Evolutionary conservation across 2,113 vertebrate species (phyloP), one percentile per base, ranked within the genome.

Genomic region (Sphaerodactylus townsendi): DNA sequence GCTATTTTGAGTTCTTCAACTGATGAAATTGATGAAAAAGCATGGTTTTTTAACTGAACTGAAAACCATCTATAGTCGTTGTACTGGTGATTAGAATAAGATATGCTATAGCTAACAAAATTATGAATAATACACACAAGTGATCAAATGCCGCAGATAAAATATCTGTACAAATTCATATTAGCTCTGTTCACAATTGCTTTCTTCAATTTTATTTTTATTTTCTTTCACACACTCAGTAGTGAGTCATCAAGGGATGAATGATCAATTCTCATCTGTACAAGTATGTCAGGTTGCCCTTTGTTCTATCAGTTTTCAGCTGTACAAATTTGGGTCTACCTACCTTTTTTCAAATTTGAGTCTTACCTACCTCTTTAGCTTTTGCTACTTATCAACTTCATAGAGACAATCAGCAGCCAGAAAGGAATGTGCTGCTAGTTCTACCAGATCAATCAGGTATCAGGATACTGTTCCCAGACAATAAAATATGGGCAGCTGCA

Each of bases 1-100:
- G 79, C 89, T 82, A 75, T 65, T 86, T 81, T 82, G 86, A 3
- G 44, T 76, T 91, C 87, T 92, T 87, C 48, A 13, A 75, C 21
- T 72, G 83, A 48, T 86, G 86, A 83, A 64, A 85, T n/a, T n/a
- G n/a, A n/a, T n/a, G n/a, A n/a, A n/a, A n/a, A n/a, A n/a, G n/a
- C n/a, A n/a, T n/a, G n/a, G 15, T 41, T 77, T 3, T 30, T 62
- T 19, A 8, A 39, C 35, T 77, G 28, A 14, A 56, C 15, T 76
- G 46, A 35, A 53, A 35, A 23, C 50, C 33, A 37, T 77, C 35
- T 59, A n/a, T 21, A n/a, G 1, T 28, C 74, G 15, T 44, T 39
- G 44, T 78, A 64, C 64, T 78, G 19, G 30, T 39, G 41, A 3
- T 62, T 77, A 14, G 35, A 13, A 37, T 15, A 17, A 41, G 33